These are phyloP conservation scores for Molorchus minor DNA, from an alignment of 2,888 invertebrate species.

Conservation along the genomic window DNA sequence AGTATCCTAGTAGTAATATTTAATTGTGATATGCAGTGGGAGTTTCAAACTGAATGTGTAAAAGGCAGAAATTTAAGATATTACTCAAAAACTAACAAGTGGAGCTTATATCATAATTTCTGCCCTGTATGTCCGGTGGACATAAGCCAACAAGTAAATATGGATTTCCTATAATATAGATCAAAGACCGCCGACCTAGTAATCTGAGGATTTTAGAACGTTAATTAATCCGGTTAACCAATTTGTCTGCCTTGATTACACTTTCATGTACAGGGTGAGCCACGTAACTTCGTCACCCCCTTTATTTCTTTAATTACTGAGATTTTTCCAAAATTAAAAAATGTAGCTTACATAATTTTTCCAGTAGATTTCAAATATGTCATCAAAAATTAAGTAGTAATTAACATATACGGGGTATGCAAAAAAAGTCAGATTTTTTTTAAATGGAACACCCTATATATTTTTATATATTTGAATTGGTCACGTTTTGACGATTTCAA, in stretches of 20 bases:
- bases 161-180: constrained; percentile 2
- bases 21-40: background rate
- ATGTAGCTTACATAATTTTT: too few species aligned
- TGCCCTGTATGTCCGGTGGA: constrained; percentile 6
- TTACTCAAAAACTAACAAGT: background rate
- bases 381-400: too few species aligned
- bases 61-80: background rate
- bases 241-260: background rate
- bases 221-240: constrained; percentile 16
- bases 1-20: too few species aligned
- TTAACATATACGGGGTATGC: too few species aligned
- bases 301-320: too few species aligned
- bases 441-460: too few species aligned
- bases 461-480: too few species aligned
- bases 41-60: background rate
- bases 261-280: constrained; percentile 5
- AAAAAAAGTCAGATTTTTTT: too few species aligned
- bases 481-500: too few species aligned
- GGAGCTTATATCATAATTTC: constrained; percentile 11
- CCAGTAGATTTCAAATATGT: too few species aligned
- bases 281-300: too few species aligned
- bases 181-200: constrained; percentile 16
- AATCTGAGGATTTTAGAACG: constrained; percentile 13
- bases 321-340: too few species aligned
- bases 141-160: constrained; percentile 6